Percentiles rank a stretch among this genome's conserved stretches.
These are phyloP conservation scores for Eumerus sabulonum DNA, from an alignment of 2,888 invertebrate genomes.

Conservation along the genomic window DNA sequence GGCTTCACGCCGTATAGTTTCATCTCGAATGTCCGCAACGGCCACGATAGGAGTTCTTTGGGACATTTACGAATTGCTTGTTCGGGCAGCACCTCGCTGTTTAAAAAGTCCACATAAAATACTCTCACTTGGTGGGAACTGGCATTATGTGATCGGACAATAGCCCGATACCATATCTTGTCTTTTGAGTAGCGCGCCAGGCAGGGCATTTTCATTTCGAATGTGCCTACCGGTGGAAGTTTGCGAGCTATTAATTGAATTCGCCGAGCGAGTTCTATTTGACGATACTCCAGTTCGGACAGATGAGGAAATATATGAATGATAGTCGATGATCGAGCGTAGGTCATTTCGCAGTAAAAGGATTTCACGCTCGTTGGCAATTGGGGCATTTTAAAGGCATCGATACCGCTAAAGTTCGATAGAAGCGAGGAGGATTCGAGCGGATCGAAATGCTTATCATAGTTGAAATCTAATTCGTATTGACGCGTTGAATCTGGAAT, in stretches of 20 bases:
- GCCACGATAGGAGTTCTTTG: constrained; percentile 80
- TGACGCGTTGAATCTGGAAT: constrained; percentile 70
- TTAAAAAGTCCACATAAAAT: constrained; percentile 88
- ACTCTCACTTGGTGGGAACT: constrained; percentile 81
- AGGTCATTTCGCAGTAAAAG: constrained; percentile 74
- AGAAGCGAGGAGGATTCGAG: constrained; percentile 74
- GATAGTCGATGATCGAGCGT: constrained; percentile 72
- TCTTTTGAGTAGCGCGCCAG: constrained; percentile 83
- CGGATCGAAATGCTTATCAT: constrained; percentile 72
- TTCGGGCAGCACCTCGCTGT: constrained; percentile 80
- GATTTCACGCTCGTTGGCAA: constrained; percentile 72
- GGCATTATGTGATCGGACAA: constrained; percentile 81
- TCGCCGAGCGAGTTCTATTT: constrained; percentile 80
- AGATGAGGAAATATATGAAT: constrained; percentile 74
- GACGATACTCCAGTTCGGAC: constrained; percentile 78
- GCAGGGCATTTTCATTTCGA: constrained; percentile 80
- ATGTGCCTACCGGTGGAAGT: constrained; percentile 79
- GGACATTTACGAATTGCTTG: constrained; percentile 80
- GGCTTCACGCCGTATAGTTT: constrained; percentile 78
- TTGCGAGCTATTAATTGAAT: constrained; percentile 79
- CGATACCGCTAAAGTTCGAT: constrained; percentile 71
- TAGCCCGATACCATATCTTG: constrained; percentile 86
- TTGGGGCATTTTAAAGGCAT: constrained; percentile 71
- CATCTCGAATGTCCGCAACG: constrained; percentile 80
- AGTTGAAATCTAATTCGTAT: constrained; percentile 67